Evolutionary conservation across 2,888 invertebrate genomes (phyloP), one percentile per base, ranked within the genome.

Genomic region (Schizaphis graminum): DNA sequence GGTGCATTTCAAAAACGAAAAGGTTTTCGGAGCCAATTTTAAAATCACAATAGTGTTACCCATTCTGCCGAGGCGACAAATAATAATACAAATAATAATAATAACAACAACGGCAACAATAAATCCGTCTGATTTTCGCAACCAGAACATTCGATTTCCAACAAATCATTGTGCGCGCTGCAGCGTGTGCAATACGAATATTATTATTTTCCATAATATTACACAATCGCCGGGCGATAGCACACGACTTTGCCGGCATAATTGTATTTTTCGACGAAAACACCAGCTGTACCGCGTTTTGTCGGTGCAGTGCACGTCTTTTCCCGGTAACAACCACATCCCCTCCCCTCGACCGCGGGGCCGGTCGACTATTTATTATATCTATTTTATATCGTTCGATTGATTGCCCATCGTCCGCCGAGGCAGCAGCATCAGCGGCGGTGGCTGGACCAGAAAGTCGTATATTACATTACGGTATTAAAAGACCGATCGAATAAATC

Each of bases 251-350:
- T 44, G 57, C 16, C 24, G 1, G 47, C 86, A 47, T 49, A 86
- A 86, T 86, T 47, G 86, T 49, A 86, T 86, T 86, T 41, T 86
- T 49, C 28, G 47, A 86, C 47, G 86, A 86, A 86, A 47, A 47
- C 86, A 5, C 47, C 86, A 86, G 86, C 86, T 86, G 47, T 13
- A 86, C 28, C 47, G n/a, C 28, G 47, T 89, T 44, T 89, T 89
- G 57, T 61, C 57, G 89, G 89, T 89, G 89, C 61, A 61, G 57
- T 61, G 44, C 89, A 61, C 89, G 89, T 89, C 41, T 44, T 57
- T 89, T 44, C 44, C 89, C 57, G 89, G 44, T 61, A 61, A 89
- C 89, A 89, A 47, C 44, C 44, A 47, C 7, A 5, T 44, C 44
- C 0, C 44, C 44, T 3, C 44, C 44, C 57, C 44, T 28, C 41